Conservation (phyloP, 1,140 invertebrate genomes). For the Aphis craccivora region DNA sequence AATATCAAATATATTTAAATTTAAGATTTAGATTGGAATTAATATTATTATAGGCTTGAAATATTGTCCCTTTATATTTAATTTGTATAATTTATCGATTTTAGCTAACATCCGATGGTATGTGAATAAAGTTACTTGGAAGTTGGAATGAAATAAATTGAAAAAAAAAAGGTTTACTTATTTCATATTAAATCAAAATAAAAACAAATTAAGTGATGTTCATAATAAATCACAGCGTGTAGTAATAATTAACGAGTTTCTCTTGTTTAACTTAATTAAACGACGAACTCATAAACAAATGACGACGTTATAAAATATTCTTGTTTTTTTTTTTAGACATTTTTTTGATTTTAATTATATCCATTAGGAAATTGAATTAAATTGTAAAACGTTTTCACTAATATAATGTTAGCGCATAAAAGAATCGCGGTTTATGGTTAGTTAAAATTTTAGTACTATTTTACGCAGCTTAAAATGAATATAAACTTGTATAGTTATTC, state of each 20-base stretch:
- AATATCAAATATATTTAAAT: not conserved
- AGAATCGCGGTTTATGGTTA: not conserved
- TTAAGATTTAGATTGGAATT: not conserved
- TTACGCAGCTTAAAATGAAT: not conserved
- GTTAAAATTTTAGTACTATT: constrained; percentile 8
- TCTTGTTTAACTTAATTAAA: constrained; percentile 11
- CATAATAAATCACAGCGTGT: not conserved
- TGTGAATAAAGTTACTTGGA: not conserved
- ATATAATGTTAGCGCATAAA: not conserved
- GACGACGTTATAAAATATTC: not conserved
- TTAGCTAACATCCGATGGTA: not conserved
- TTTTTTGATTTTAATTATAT: constrained; percentile 19
- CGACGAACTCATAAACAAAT: not conserved
- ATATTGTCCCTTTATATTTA: not conserved
- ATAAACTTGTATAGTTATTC: not conserved
- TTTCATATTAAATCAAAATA: not conserved
- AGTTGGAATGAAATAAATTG: not conserved
- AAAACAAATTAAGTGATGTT: not conserved
- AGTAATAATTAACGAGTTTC: constrained; percentile 7
- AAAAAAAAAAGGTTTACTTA: not conserved
- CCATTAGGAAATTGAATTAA: not conserved
- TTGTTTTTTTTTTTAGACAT: constrained; percentile 2
- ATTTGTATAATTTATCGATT: not conserved
- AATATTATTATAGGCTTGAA: not conserved
- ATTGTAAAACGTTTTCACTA: constrained; percentile 1